Evolutionary conservation across 2,797 vertebrate species (phyloP).

Genomic region (Ammospiza maritima): DNA sequence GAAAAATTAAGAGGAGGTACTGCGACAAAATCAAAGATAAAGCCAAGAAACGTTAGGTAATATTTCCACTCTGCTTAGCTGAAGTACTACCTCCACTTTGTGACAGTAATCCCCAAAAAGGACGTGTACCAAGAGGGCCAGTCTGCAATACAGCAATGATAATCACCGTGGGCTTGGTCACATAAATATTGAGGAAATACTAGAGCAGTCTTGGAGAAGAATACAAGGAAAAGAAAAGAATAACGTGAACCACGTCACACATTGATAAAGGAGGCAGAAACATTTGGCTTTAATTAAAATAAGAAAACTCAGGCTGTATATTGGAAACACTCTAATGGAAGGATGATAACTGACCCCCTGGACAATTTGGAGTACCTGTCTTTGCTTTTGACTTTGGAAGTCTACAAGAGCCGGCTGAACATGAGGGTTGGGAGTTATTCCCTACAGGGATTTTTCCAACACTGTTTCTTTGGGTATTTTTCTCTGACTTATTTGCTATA

Average conservation of each 20-base stretch:
- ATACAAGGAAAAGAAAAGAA: not conserved
- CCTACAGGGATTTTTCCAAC: not conserved
- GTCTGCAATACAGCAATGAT: not conserved
- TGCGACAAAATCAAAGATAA: not conserved
- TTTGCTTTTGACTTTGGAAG: not conserved
- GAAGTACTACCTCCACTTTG: not conserved
- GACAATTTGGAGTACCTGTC: not conserved
- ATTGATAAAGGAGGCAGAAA: not conserved
- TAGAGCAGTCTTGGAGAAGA: not conserved
- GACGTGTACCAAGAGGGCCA: not conserved
- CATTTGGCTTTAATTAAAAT: slow-evolving; percentile 20
- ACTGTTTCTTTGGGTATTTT: not conserved
- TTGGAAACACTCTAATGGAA: not conserved
- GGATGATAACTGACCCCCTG: not conserved
- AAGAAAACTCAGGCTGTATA: not conserved
- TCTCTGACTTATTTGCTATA: not conserved
- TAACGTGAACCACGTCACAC: not conserved
- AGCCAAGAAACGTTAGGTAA: not conserved
- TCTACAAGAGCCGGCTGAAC: not conserved
- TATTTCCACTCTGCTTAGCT: not conserved
- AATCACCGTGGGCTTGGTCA: not conserved
- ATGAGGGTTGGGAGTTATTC: not conserved
- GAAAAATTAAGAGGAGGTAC: not conserved
- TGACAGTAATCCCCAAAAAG: not conserved
- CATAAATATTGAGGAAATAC: not conserved